Base-by-base conservation (phyloP, 2,888 invertebrate species). In the Agriopis aurantiaria region DNA sequence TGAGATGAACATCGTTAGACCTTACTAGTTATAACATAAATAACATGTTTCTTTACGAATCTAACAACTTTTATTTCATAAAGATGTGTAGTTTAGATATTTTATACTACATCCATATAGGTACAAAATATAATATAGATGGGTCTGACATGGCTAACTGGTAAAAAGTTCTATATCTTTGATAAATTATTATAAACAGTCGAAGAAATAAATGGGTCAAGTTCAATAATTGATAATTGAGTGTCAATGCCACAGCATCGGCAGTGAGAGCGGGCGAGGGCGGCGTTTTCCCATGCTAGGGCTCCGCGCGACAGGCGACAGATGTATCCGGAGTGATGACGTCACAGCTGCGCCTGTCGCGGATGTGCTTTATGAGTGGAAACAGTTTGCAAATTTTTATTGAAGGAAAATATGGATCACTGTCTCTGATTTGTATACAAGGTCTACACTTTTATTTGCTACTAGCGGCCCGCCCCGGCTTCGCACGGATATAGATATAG, bases 271-370 rank as follows among this genome's bases (percentile, higher is more conserved):
- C 71, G 74, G 71, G 77, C 79, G 82, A 81, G 88, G 87, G 86
- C 85, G 85, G 74, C 82, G 80, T 80, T 88, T 90, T 91, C 91
- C 91, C 89, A 88, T 85, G 85, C 83, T 77, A 78, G 82, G 80
- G 80, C 78, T 73, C 72, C 66, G 61, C 65, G 78, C 73, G 76
- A 68, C 72, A 7, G 17, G 49, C 53, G 70, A 71, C 70, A 71
- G 52, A 66, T 67, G 70, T 66, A 63, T 71, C 70, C 70, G 66
- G 68, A 58, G 17, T 41, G 45, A 46, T 80, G 82, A 83, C 87
- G 85, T 85, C 84, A 85, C 55, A 48, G 48, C 48, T 49, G 45
- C 56, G 14, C 17, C 33, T 48, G 41, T 64, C 17, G 52, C 60
- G 55, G 66, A 55, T 67, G 48, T 61, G 55, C 55, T 67, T 61